phyloP scores from a whole-genome alignment of 2,797 vertebrate genomes.

The Merluccius polli region DNA sequence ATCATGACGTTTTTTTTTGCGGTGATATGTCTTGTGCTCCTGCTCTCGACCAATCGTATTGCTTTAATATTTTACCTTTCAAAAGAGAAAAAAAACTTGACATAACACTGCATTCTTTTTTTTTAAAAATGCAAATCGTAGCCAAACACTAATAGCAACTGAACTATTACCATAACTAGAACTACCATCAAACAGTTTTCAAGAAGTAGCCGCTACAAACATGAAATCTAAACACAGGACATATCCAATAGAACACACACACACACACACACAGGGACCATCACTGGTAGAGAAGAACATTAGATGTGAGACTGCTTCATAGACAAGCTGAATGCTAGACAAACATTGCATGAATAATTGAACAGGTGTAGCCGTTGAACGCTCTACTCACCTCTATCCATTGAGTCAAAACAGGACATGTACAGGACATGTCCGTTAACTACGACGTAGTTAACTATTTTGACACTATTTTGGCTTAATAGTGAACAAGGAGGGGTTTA shows the following conservation, averaged over 20 bases:
- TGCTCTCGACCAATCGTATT: neutral
- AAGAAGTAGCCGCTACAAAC: neutral
- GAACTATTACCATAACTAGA: neutral
- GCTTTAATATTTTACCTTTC: neutral
- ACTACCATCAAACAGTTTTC: neutral
- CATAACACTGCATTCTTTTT: neutral
- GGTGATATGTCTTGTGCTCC: neutral
- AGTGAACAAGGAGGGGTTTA: too few species aligned
- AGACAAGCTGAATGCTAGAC: neutral
- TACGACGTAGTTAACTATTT: neutral
- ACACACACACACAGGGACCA: constrained; percentile 1
- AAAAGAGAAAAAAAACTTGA: neutral
- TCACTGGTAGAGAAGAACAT: too few species aligned
- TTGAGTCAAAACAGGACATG: neutral
- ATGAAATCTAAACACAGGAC: neutral
- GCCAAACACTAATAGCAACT: neutral
- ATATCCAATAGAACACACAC: neutral
- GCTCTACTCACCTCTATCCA: neutral
- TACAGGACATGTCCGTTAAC: too few species aligned
- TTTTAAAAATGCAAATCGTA: neutral
- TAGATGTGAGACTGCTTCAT: neutral
- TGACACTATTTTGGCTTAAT: neutral
- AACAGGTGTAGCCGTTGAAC: neutral
- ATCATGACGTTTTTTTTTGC: neutral
- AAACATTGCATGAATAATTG: neutral